Conservation (phyloP, 2,113 vertebrate genomes). For the Chaetops frenatus region DNA sequence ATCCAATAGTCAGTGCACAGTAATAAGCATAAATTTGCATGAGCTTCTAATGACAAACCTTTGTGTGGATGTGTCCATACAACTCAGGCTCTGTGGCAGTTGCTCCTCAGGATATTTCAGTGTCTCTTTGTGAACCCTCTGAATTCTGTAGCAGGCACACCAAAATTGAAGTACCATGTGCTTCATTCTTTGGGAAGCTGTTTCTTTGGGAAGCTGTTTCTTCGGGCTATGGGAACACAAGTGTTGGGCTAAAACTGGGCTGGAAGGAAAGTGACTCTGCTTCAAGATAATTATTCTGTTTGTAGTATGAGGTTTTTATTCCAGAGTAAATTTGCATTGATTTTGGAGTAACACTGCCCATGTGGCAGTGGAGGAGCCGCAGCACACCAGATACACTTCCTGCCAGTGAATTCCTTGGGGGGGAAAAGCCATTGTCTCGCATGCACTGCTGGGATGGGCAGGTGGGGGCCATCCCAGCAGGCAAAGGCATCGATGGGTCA, state of each 20-base stretch:
- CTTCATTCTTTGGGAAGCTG: neutral
- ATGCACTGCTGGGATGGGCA: fast-evolving
- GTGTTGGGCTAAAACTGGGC: fast-evolving
- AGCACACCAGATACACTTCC: fast-evolving
- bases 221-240: fast-evolving
- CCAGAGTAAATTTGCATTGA: neutral
- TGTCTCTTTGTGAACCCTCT: neutral
- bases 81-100: neutral
- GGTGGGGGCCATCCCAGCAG: fast-evolving
- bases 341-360: neutral
- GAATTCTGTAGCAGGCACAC: neutral
- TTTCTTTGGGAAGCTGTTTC: neutral
- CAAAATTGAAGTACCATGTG: fast-evolving
- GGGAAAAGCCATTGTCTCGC: neutral
- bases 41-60: neutral
- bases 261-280: neutral
- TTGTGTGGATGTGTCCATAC: neutral
- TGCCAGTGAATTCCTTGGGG: fast-evolving
- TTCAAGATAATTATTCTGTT: neutral
- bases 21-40: neutral
- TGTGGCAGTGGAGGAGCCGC: neutral
- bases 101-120: neutral
- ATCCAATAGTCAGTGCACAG: neutral
- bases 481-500: neutral
- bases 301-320: neutral